phyloP scores from a whole-genome alignment of 2,113 vertebrate genomes.

The Ancistrus triradiatus region DNA sequence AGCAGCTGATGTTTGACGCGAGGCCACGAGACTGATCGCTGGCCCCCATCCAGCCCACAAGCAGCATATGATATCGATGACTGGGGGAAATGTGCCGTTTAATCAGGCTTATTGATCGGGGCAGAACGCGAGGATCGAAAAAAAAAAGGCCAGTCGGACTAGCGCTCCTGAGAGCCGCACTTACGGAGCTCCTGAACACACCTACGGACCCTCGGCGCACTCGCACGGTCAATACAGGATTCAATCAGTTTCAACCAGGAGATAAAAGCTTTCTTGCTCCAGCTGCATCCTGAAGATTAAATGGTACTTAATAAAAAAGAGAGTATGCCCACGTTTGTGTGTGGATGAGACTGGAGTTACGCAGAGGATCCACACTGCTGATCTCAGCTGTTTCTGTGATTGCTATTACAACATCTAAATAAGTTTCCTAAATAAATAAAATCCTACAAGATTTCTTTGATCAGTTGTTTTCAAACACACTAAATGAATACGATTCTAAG shows the following conservation, averaged over 20 bases:
- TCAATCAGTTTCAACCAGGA: conserved; percentile 74
- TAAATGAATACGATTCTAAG: too few relatives aligned
- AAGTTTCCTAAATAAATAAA: too few relatives aligned
- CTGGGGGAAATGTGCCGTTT: conserved; percentile 82
- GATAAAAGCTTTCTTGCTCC: conserved; percentile 44
- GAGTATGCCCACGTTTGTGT: too few relatives aligned
- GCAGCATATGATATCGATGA: conserved; percentile 88
- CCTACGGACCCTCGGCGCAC: conserved; percentile 83
- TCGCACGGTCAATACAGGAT: conserved; percentile 80
- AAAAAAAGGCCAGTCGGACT: conserved; percentile 75
- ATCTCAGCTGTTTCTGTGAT: too few relatives aligned
- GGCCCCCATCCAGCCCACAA: too few relatives aligned
- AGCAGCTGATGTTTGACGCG: too few relatives aligned
- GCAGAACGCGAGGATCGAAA: conserved; percentile 55
- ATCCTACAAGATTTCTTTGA: too few relatives aligned
- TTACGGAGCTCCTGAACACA: conserved; percentile 73
- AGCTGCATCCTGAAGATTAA: conserved; percentile 63
- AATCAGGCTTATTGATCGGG: conserved; percentile 90
- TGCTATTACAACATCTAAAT: too few relatives aligned
- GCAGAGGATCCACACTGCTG: too few relatives aligned
- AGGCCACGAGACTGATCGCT: too few relatives aligned
- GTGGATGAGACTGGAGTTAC: too few relatives aligned
- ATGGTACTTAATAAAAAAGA: conserved; percentile 56
- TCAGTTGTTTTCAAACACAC: too few relatives aligned
- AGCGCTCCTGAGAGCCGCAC: conserved; percentile 73